These are phyloP conservation scores for Aramus guarauna DNA, from an alignment of 2,113 vertebrate genomes.

Conservation along the genomic window DNA sequence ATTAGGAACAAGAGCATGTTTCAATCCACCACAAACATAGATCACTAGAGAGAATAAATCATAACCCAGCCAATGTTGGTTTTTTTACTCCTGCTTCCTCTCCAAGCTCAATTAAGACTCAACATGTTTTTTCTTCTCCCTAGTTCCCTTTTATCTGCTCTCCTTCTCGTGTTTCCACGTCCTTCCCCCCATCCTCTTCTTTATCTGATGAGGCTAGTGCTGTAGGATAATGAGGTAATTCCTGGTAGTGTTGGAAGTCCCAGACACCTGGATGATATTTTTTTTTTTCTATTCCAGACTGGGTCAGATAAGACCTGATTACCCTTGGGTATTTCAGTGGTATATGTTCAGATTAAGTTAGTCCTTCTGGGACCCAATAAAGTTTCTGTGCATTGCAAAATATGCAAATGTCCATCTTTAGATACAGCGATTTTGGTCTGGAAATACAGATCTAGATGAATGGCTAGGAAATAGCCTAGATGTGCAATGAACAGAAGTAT, in stretches of 20 bases:
- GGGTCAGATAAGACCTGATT: conserved; percentile 14
- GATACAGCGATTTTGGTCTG: not conserved
- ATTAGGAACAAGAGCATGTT: not conserved
- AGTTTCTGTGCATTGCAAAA: not conserved
- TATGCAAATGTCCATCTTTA: not conserved
- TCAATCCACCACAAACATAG: not conserved
- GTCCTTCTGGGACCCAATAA: not conserved
- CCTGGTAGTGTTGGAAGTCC: conserved; percentile 22
- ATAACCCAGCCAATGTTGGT: not conserved
- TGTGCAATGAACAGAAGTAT: not conserved
- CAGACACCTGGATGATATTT: conserved; percentile 25
- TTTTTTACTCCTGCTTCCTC: conserved; percentile 19
- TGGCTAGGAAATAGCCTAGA: not conserved
- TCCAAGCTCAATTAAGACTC: conserved; percentile 34
- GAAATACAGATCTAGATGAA: not conserved
- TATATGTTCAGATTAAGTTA: not conserved
- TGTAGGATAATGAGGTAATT: conserved; percentile 53
- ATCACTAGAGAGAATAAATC: conserved; percentile 41
- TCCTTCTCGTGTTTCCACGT: not conserved
- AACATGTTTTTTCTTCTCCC: conserved; percentile 23
- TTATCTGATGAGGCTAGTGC: conserved; percentile 11
- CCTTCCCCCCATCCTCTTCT: not conserved
- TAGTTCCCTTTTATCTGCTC: conserved; percentile 32
- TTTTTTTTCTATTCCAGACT: not conserved
- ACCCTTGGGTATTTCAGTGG: not conserved